Conservation (phyloP, 2,113 vertebrate genomes). For the Terrapene triunguis region DNA sequence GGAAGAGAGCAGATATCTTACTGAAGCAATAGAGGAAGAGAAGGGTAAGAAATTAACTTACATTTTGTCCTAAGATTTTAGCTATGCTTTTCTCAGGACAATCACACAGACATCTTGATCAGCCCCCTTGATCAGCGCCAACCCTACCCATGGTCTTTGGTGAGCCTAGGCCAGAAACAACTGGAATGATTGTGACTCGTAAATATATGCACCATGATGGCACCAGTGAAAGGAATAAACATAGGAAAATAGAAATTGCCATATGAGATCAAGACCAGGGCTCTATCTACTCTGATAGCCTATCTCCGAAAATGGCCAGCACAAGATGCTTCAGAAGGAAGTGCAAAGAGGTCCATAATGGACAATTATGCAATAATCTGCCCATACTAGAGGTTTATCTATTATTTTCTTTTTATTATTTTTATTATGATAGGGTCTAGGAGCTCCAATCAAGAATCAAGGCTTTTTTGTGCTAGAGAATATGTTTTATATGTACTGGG, state of each 20-base stretch:
- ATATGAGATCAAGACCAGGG: background rate
- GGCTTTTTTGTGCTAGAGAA: background rate
- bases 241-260: background rate
- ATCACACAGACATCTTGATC: background rate
- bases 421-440: background rate
- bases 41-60: conserved; percentile 70
- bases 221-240: background rate
- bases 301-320: background rate
- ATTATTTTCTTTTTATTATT: background rate
- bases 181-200: background rate
- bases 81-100: background rate
- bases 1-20: conserved; percentile 81
- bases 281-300: background rate
- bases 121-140: background rate
- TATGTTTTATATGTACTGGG: background rate
- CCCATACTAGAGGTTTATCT: background rate
- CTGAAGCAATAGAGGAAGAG: conserved; percentile 76
- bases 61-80: background rate
- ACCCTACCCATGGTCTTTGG: background rate
- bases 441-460: background rate
- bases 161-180: background rate
- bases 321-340: background rate
- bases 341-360: background rate
- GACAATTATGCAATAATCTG: background rate
- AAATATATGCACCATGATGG: background rate